Evolutionary conservation across 2,113 vertebrate genomes (phyloP).

Genomic region (Speoplatyrhinus poulsoni): DNA sequence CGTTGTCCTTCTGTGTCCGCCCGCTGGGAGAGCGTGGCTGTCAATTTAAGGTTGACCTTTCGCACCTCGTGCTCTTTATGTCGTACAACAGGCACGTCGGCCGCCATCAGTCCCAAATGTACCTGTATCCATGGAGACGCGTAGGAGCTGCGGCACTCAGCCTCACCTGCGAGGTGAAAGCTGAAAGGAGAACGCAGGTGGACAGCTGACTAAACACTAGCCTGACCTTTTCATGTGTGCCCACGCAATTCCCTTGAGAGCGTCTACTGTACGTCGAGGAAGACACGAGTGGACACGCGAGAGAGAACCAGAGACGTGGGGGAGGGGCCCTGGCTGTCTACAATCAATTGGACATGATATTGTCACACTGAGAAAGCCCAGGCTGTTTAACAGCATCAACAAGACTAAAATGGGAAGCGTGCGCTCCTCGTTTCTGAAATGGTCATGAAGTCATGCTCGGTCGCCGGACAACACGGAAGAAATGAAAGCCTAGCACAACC

Average conservation of each 20-base stretch:
- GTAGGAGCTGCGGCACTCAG: not conserved
- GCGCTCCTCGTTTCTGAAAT: conserved; percentile 29
- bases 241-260: not conserved
- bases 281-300: not conserved
- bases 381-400: conserved; percentile 9
- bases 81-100: conserved; percentile 4
- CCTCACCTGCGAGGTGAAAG: not conserved
- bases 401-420: not conserved
- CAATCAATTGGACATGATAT: conserved; percentile 15
- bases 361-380: conserved; percentile 27
- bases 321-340: not conserved
- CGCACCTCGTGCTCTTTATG: conserved; percentile 14
- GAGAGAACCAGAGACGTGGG: not conserved
- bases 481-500: conserved; percentile 18
- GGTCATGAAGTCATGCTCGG: conserved; percentile 39
- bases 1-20: conserved; percentile 20
- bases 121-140: conserved; percentile 38
- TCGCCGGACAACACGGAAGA: not conserved
- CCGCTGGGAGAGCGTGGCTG: conserved; percentile 13
- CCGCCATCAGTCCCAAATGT: conserved; percentile 6
- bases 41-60: conserved; percentile 31
- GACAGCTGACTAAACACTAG: conserved; percentile 13
- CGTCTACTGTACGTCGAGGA: not conserved
- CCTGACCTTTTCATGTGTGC: not conserved
- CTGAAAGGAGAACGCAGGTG: conserved; percentile 4